Evolutionary conservation across 2,113 vertebrate genomes (phyloP), one percentile per base, ranked within the genome.

Genomic region (Mobula birostris): DNA sequence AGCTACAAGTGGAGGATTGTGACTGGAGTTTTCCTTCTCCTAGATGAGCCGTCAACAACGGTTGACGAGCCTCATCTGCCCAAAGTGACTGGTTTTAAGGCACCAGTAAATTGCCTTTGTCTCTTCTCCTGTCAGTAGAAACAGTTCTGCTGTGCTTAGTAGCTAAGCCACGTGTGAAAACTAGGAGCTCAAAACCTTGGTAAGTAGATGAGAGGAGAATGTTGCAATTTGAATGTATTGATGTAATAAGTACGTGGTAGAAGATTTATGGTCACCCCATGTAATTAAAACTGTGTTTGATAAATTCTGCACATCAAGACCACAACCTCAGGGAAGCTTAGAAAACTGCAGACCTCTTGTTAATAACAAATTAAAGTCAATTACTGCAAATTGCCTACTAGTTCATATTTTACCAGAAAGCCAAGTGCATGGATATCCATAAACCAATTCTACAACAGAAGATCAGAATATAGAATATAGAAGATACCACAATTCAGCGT

Each of bases 281-380:
- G n/a, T 90, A 90, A 90, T 68, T 66, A 58, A 66, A 63, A 58
- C 58, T 87, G 83, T n/a, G 11, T 5, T 32, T 15, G 85, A 90
- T 66, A 66, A 68, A 90, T 32, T 19, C 29, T 32, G 85, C 15
- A 17, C 61, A 19, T 74, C 17, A 74, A 74, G 72, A 74, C 72
- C 72, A 74, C 72, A 21, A 32, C 85, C 63, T 66, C 4, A 2
- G 29, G 85, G 61, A 36, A 90, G n/a, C 61, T 66, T 68, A 0
- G n/a, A 32, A 87, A 90, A 90, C 29, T 66, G 29, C 85, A 66
- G 85, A 90, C 29, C 17, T 48, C 29, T 32, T 56, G 17, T 90
- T 68, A 66, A 66, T 90, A 66, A 90, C 4, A 90, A 66, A 90
- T 32, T n/a, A 90, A 88, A 66, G 63, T 90, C 61, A 90, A 68